Evolutionary conservation across 2,113 vertebrate species (phyloP).

Genomic region (Malurus alboscapulatus): DNA sequence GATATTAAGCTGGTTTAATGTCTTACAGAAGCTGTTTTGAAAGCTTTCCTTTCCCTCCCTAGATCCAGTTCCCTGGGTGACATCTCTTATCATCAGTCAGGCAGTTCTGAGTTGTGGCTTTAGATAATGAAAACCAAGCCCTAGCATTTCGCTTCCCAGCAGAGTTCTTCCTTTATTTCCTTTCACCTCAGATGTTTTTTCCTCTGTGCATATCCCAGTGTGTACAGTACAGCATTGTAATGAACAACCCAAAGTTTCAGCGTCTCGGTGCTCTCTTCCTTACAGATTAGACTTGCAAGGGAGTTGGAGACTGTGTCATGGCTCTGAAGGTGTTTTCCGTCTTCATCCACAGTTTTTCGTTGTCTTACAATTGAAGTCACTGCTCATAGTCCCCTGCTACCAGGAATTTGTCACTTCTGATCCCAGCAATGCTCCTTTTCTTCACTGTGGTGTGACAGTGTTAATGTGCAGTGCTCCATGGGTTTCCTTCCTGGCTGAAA

Average conservation of each 20-base stretch:
- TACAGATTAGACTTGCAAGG: not conserved
- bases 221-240: not conserved
- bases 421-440: not conserved
- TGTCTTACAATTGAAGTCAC: not conserved
- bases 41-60: not conserved
- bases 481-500: not conserved
- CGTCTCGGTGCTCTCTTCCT: not conserved
- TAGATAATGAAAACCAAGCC: not conserved
- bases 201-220: not conserved
- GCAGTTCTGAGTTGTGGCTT: not conserved
- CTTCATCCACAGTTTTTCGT: not conserved
- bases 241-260: not conserved
- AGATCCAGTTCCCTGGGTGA: not conserved
- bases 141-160: not conserved
- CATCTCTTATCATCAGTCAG: not conserved
- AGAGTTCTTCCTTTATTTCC: conserved; percentile 19
- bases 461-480: fast-evolving
- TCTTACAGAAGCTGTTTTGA: not conserved
- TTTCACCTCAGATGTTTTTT: not conserved
- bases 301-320: not conserved
- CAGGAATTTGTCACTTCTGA: not conserved
- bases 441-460: not conserved
- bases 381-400: not conserved
- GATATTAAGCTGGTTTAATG: conserved; percentile 35
- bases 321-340: not conserved